Evolutionary conservation across 2,797 vertebrate species (phyloP).

Genomic region (Oceanodroma leucorhoa): DNA sequence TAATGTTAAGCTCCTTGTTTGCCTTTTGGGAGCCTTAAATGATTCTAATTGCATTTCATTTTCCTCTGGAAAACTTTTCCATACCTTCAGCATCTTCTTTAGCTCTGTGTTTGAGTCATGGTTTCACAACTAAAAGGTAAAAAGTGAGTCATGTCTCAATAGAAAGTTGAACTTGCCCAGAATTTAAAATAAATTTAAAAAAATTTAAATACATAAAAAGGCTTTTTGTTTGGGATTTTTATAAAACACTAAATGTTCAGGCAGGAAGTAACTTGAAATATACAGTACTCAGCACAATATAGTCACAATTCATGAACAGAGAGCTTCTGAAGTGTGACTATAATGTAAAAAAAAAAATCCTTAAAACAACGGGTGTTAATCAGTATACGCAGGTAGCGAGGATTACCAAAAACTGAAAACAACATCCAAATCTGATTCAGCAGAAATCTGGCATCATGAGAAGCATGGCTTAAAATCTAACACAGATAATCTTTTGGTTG

Average conservation of each 20-base stretch:
- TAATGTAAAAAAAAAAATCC: neutral
- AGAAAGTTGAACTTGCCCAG: neutral
- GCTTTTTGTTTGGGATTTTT: neutral
- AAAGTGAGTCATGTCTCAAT: neutral
- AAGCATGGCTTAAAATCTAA: neutral
- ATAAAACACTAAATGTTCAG: neutral
- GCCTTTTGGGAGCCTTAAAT: neutral
- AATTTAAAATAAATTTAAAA: neutral
- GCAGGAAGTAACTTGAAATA: neutral
- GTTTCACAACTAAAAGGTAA: neutral
- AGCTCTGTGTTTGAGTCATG: neutral
- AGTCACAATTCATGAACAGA: neutral
- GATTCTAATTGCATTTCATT: neutral
- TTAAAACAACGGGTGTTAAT: neutral
- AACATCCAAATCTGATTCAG: neutral
- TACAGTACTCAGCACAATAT: neutral
- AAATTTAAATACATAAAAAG: neutral
- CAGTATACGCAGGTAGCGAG: neutral
- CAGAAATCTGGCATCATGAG: neutral
- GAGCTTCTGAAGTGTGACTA: neutral
- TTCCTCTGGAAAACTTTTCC: neutral
- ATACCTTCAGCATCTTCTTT: neutral
- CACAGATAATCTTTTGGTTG: neutral
- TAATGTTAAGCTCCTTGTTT: neutral
- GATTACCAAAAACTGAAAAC: neutral